Conservation (phyloP, 1,140 invertebrate genomes). For the Caenorhabditis inopinata region DNA sequence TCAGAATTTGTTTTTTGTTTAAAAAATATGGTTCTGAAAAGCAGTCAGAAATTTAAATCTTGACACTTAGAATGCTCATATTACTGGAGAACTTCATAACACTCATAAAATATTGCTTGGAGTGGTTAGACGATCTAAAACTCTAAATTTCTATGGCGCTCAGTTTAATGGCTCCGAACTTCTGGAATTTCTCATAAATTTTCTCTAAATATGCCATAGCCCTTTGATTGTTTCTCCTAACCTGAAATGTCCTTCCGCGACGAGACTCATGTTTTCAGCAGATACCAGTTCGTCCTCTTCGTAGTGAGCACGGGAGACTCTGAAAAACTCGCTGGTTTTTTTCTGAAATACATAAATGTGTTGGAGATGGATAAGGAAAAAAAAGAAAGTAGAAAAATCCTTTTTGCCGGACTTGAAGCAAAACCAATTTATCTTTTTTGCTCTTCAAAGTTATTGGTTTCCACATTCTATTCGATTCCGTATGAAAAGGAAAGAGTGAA, state of each 20-base stretch:
- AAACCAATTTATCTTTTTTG: constrained; percentile 28
- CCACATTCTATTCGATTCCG: background rate
- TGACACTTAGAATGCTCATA: no score
- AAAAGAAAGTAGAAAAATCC: background rate
- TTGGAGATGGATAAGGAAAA: background rate
- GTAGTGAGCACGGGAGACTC: constrained; percentile 29
- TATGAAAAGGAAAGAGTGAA: no score
- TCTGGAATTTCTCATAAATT: no score
- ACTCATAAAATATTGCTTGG: no score
- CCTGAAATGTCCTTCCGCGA: constrained; percentile 24
- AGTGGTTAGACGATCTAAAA: no score
- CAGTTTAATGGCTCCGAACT: no score
- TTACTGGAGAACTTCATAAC: no score
- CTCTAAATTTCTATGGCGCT: no score
- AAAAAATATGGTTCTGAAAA: no score
- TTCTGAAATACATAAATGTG: constrained; percentile 3
- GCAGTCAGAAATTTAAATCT: no score
- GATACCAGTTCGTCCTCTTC: background rate
- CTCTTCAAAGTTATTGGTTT: constrained; percentile 29
- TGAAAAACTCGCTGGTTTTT: background rate
- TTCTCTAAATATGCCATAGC: background rate
- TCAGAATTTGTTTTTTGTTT: no score
- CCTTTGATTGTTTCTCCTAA: background rate
- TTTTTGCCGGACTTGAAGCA: background rate
- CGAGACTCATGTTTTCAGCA: constrained; percentile 19